Evolutionary conservation across 2,888 invertebrate species (phyloP), one percentile per base, ranked within the genome.

Genomic region (Caenorhabditis sp.): DNA sequence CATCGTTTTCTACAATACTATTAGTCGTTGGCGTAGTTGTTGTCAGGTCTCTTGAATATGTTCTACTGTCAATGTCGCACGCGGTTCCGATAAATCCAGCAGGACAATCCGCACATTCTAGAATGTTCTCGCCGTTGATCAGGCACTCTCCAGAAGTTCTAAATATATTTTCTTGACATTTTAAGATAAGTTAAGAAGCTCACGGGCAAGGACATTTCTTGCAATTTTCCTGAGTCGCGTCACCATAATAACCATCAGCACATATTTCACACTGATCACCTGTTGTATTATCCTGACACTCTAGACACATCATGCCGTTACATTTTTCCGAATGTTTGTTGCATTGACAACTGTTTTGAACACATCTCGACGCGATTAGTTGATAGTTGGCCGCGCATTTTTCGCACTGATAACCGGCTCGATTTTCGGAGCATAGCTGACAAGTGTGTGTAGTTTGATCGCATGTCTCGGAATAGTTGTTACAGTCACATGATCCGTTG

Each of bases 371-470:
- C 43, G 36, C 26, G 19, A 36, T 23, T 23, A 36, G 8, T 19
- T 55, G 37, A 31, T 14, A 31, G 5, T 23, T 19, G 36, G 6
- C 1, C 14, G 21, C 37, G 5, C 58, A 78, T 59, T 57, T 69
- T 78, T 96, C 95, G 88, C 97, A 97, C 86, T 93, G 92, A 31
- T 91, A 90, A 0, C 97, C 97, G 36, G 92, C 94, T 0, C 96
- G 96, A 85, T 94, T 95, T 88, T 95, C 93, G 76, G 95, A 94
- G 88, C 97, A 97, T 88, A 96, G 96, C 49, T 95, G 90, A 89
- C 97, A 97, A 86, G 94, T 93, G n/a, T 97, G 97, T 2, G 93
- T 94, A 0, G 93, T 54, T 14, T 53, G 57, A 50, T 78, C 64
- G 53, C 81, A 81, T 1, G 24, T 43, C 1, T 57, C 36, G 1